Base-by-base conservation (phyloP, 23 tunicate species). In the Halocynthia aurantium region DNA sequence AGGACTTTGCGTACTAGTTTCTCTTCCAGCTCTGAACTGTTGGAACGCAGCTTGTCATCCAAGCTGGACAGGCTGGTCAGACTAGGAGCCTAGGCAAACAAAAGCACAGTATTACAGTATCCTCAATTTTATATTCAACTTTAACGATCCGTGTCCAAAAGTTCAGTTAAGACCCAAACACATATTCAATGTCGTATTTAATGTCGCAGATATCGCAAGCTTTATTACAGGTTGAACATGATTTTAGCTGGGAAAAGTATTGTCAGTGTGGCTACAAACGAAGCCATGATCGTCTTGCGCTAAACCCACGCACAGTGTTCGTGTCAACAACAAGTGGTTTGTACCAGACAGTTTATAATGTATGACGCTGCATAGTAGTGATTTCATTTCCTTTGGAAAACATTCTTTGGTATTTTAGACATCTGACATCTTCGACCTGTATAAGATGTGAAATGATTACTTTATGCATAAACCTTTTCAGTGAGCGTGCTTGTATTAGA, bases 401-500 rank as follows among this genome's bases (percentile, higher is more conserved):
- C 44, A 31, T 31, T 31, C 44, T 31, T 31, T 58, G 63, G 63
- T 58, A n/a, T 58, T 2, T 58, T 58, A 13, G 15, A 58, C 63
- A 13, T 13, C 17, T 58, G 63, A 10, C 62, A 57, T 10, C 12
- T 31, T 31, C 44, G 44, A 31, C 44, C 44, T 4, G 44, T 31
- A 31, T 1, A 31, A 31, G 44, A 31, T 31, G 44, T 31, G 64
- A 15, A 58, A 58, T 58, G 64, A 13, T 58, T 4, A 15, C 1
- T 58, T 17, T 4, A 56, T 5, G 31, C 53, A 53, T 73, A 4
- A 84, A 89, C 96, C 70, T 80, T 89, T 74, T 89, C 96, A 51
- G 88, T 89, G 15, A 89, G 77, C 22, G 96, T 89, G 72, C 96
- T 89, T 57, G 96, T 78, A 62, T 89, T 89, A 2, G 88, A 89